phyloP scores from a whole-genome alignment of 2,888 invertebrate species.

The Andrena fulva region DNA sequence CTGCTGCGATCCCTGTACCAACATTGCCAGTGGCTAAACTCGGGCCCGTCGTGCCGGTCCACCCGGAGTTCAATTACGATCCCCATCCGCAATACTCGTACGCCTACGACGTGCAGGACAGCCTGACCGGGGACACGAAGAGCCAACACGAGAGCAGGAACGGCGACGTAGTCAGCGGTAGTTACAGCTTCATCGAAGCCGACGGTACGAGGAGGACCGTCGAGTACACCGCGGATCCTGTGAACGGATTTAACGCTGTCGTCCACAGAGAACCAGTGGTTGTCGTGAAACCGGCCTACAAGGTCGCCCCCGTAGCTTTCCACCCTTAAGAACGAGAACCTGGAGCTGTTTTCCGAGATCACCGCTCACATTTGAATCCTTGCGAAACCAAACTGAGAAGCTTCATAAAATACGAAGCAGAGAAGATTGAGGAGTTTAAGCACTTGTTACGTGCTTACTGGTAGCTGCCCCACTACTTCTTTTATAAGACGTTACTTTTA shows the following conservation, averaged over 20 bases:
- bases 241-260: conserved; percentile 82
- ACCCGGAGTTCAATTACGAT: conserved; percentile 74
- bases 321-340: conserved; percentile 29
- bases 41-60: conserved; percentile 61
- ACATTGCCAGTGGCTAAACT: conserved; percentile 64
- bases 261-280: conserved; percentile 80
- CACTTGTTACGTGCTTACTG: too few species aligned
- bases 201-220: conserved; percentile 80
- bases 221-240: conserved; percentile 80
- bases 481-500: too few species aligned
- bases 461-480: too few species aligned
- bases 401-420: background rate
- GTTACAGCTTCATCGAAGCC: conserved; percentile 81
- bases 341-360: background rate
- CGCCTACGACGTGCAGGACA: conserved; percentile 80
- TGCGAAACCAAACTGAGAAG: background rate
- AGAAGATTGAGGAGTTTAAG: too few species aligned
- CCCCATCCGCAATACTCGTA: conserved; percentile 81
- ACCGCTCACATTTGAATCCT: background rate
- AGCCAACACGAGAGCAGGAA: conserved; percentile 80
- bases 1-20: conserved; percentile 38
- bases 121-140: conserved; percentile 80
- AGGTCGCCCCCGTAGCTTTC: conserved; percentile 63
- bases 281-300: conserved; percentile 68
- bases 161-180: conserved; percentile 80